These are phyloP conservation scores for Datnioides undecimradiatus DNA, from an alignment of 2,113 vertebrate species.

Conservation along the genomic window DNA sequence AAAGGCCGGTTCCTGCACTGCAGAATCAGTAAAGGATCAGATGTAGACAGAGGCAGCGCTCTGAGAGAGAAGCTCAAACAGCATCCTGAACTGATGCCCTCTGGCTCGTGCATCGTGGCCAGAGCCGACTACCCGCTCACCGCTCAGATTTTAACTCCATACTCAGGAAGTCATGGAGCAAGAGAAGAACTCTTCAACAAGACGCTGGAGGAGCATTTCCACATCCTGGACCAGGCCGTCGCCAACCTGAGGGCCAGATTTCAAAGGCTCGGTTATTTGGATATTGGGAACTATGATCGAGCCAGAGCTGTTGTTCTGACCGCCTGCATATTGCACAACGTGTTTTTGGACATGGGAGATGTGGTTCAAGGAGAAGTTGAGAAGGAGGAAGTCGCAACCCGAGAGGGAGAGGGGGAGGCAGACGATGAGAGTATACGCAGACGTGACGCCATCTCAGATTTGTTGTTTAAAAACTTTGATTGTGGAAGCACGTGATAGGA, in stretches of 20 bases:
- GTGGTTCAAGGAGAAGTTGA: slow-evolving; percentile 55
- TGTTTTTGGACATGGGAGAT: slow-evolving; percentile 71
- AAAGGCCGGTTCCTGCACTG: slow-evolving; percentile 79
- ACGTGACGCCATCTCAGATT: slow-evolving; percentile 69
- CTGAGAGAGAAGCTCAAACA: slow-evolving; percentile 68
- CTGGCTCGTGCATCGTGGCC: slow-evolving; percentile 77
- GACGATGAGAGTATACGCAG: slow-evolving; percentile 74
- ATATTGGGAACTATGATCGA: slow-evolving; percentile 78
- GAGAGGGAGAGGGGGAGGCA: slow-evolving; percentile 49
- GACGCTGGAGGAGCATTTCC: slow-evolving; percentile 68
- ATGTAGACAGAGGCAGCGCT: slow-evolving; percentile 57
- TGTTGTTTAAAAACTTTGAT: slow-evolving; percentile 65
- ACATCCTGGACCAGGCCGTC: slow-evolving; percentile 67
- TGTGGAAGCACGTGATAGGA: slow-evolving; percentile 20
- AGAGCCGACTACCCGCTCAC: slow-evolving; percentile 74
- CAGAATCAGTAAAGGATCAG: slow-evolving; percentile 71
- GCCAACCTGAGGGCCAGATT: slow-evolving; percentile 76
- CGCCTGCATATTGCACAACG: slow-evolving; percentile 81
- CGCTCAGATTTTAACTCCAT: slow-evolving; percentile 77
- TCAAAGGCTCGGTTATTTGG: slow-evolving; percentile 76
- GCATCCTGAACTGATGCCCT: slow-evolving; percentile 71
- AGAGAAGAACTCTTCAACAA: slow-evolving; percentile 79
- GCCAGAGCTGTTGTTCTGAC: slow-evolving; percentile 79
- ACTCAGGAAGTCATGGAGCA: slow-evolving; percentile 22
- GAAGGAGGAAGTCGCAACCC: slow-evolving; percentile 4